These are phyloP conservation scores for Brachyistius frenatus DNA, from an alignment of 2,113 vertebrate genomes.

Conservation along the genomic window DNA sequence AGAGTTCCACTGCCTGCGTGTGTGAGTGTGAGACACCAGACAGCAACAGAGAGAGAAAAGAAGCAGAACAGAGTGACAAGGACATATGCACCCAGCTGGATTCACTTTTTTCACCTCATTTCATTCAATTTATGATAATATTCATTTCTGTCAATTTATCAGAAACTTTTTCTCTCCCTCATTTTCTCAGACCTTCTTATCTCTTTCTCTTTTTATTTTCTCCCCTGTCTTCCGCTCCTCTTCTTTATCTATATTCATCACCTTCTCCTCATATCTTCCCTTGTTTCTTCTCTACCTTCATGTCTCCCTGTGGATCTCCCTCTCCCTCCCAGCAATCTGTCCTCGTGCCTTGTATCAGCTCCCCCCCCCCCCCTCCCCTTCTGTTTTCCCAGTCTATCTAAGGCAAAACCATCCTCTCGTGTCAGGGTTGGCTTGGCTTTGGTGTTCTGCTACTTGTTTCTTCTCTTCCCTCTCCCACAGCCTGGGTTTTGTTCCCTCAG, in stretches of 20 bases:
- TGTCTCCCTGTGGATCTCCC: conserved; percentile 27
- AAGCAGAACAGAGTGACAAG: conserved; percentile 6
- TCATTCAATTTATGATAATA: conserved; percentile 31
- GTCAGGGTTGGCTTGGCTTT: conserved; percentile 71
- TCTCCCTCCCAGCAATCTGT: conserved; percentile 41
- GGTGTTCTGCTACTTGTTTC: conserved; percentile 59
- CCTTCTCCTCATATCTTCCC: not conserved
- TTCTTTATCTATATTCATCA: conserved; percentile 35
- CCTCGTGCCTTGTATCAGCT: conserved; percentile 25
- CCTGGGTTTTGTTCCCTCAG: conserved; percentile 73
- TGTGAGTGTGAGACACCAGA: not conserved
- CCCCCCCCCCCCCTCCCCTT: conserved; percentile 14
- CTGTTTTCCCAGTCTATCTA: conserved; percentile 54
- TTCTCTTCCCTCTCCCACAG: conserved; percentile 51
- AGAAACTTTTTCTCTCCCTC: not conserved
- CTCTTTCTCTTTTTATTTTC: not conserved
- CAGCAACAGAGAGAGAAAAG: not conserved
- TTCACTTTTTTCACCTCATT: not conserved
- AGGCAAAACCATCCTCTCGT: conserved; percentile 63
- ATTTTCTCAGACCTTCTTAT: conserved; percentile 1
- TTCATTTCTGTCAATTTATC: conserved; percentile 24
- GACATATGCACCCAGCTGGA: conserved; percentile 14
- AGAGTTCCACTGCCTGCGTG: not conserved
- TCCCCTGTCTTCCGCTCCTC: not conserved
- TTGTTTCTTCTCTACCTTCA: conserved; percentile 18